Evolutionary conservation across 2,113 vertebrate genomes (phyloP).

Genomic region (Siphamia tubifer): DNA sequence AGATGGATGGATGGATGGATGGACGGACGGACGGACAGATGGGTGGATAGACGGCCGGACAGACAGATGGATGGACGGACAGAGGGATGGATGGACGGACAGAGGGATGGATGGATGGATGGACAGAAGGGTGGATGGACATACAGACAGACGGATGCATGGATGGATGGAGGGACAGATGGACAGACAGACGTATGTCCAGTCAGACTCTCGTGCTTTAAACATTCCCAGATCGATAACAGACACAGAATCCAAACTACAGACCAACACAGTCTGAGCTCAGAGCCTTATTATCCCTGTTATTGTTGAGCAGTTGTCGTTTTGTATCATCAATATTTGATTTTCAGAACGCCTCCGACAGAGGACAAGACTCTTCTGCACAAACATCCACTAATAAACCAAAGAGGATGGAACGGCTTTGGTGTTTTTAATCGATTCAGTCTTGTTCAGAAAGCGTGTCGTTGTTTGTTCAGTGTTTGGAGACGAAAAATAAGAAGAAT

Average conservation of each 20-base stretch:
- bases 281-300: conserved; percentile 28
- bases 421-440: background rate
- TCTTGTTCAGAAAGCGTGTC: background rate
- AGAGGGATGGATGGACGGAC: too few relatives aligned
- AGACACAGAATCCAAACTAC: background rate
- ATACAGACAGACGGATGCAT: too few relatives aligned
- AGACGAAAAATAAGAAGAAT: too few relatives aligned
- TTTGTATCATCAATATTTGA: conserved; percentile 41
- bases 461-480: background rate
- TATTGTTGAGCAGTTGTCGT: conserved; percentile 1
- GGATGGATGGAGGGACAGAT: too few relatives aligned
- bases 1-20: too few relatives aligned
- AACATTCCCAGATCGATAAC: conserved; percentile 15
- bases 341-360: background rate
- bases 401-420: background rate
- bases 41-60: too few relatives aligned
- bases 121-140: too few relatives aligned
- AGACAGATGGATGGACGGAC: too few relatives aligned
- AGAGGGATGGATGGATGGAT: too few relatives aligned
- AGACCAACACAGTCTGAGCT: background rate
- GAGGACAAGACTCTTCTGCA: background rate
- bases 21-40: too few relatives aligned
- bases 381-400: background rate
- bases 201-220: background rate
- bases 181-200: too few relatives aligned